Conservation (phyloP, 2,797 vertebrate genomes). For the Nyctibius grandis region DNA sequence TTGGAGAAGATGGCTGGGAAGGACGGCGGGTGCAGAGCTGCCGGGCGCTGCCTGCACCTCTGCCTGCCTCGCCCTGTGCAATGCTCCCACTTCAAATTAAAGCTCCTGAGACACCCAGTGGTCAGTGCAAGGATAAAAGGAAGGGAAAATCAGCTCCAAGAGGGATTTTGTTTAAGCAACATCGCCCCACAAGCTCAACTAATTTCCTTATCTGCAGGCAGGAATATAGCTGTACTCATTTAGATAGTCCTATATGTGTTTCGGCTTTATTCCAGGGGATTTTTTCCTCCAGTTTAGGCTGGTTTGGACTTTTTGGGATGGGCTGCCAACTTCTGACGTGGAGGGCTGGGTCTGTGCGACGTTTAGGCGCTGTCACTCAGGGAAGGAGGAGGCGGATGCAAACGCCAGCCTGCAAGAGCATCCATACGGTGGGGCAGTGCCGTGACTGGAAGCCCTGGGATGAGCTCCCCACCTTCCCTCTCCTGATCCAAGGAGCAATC, state of each 20-base stretch:
- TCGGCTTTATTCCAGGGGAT: accelerated
- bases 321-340: background rate
- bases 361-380: accelerated
- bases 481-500: background rate
- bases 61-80: background rate
- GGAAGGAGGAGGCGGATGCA: accelerated
- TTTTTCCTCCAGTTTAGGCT: background rate
- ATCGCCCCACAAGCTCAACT: background rate
- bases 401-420: background rate
- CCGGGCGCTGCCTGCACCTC: background rate
- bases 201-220: background rate
- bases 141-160: background rate
- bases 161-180: background rate
- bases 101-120: constrained; percentile 50
- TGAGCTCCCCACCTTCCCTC: background rate
- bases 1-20: background rate
- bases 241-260: accelerated
- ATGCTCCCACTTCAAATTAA: background rate
- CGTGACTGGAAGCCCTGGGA: background rate
- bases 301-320: background rate
- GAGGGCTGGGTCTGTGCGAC: background rate
- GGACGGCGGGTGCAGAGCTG: background rate
- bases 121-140: background rate
- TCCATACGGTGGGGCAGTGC: accelerated
- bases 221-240: background rate